A percentile compares a stretch with the other conserved stretches of the same genome.
phyloP scores from a whole-genome alignment of 2,888 invertebrate genomes.

The Bellardia pandia region DNA sequence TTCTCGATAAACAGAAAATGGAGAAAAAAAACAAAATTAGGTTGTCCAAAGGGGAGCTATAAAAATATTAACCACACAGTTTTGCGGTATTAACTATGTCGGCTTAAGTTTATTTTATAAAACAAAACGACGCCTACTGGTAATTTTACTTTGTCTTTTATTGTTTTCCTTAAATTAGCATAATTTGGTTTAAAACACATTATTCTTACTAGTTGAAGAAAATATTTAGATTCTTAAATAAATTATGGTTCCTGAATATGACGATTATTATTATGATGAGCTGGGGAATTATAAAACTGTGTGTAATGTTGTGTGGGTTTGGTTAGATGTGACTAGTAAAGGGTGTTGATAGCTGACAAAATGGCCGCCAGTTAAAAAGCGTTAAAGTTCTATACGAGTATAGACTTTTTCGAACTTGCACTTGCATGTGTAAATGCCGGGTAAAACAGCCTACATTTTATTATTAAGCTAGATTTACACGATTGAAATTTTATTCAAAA shows the following conservation, averaged over 20 bases:
- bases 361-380: too few relatives aligned
- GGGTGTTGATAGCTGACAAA: too few relatives aligned
- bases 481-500: too few relatives aligned
- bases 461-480: too few relatives aligned
- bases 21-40: background rate
- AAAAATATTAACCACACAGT: slow-evolving; percentile 68
- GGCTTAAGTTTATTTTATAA: slow-evolving; percentile 3
- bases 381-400: too few relatives aligned
- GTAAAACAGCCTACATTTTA: too few relatives aligned
- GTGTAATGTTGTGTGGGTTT: too few relatives aligned
- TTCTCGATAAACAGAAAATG: slow-evolving; percentile 11
- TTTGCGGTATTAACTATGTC: slow-evolving; percentile 26
- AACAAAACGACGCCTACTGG: background rate
- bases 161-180: slow-evolving; percentile 55
- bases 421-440: too few relatives aligned
- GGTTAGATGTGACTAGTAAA: too few relatives aligned
- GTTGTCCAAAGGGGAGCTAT: slow-evolving; percentile 56
- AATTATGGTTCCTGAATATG: slow-evolving; percentile 2
- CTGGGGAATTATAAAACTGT: background rate
- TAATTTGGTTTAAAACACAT: slow-evolving; percentile 59
- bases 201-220: slow-evolving; percentile 49
- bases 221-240: background rate
- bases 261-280: background rate
- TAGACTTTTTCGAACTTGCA: too few relatives aligned
- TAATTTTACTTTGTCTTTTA: background rate